Conservation (phyloP, 2,113 vertebrate species). For the Rhynchopsitta pachyrhyncha region DNA sequence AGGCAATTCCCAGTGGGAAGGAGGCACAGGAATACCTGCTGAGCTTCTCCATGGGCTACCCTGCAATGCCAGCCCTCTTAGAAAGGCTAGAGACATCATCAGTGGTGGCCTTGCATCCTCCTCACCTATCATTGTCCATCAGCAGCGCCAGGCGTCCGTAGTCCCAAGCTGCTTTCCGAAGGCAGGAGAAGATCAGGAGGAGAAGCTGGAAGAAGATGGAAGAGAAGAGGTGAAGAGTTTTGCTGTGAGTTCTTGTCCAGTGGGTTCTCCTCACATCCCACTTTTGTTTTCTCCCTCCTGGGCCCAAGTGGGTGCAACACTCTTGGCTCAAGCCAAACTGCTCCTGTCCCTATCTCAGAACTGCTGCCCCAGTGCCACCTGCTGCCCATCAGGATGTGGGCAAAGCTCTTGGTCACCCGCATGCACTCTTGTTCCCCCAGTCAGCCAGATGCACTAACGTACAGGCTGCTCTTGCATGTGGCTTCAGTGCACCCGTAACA, state of each 20-base stretch:
- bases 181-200: constrained; percentile 90
- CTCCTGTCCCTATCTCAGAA: neutral
- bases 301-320: neutral
- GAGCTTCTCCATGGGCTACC: neutral
- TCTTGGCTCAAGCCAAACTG: neutral
- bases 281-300: neutral
- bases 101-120: neutral
- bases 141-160: constrained; percentile 93
- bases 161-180: constrained; percentile 97
- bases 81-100: neutral
- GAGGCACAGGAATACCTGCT: neutral
- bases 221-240: neutral
- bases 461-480: fast-evolving
- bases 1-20: neutral
- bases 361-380: neutral
- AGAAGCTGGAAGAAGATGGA: constrained; percentile 76
- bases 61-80: neutral
- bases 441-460: fast-evolving
- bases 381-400: neutral
- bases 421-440: neutral
- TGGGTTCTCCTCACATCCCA: neutral
- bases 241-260: neutral
- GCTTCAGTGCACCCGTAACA: neutral
- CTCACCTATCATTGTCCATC: constrained; percentile 95
- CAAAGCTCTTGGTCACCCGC: neutral